A percentile compares a stretch with the other conserved stretches of the same genome.
phyloP scores from a whole-genome alignment of 2,888 invertebrate genomes.

The Harpagoxenus sublaevis region DNA sequence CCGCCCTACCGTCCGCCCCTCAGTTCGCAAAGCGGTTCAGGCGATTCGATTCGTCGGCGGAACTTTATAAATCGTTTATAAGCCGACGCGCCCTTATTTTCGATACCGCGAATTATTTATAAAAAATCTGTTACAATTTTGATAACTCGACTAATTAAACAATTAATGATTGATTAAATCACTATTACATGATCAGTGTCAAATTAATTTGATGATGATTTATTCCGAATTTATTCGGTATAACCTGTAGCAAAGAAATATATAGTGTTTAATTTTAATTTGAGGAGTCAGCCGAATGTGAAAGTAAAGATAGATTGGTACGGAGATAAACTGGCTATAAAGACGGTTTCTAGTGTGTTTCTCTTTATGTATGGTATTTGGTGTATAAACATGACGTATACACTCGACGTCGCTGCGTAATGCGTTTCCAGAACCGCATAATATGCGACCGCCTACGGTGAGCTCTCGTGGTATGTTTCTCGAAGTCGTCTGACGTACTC shows the following conservation, averaged over 20 bases:
- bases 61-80: slow-evolving; percentile 52
- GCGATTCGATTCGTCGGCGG: slow-evolving; percentile 37
- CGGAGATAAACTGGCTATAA: slow-evolving; percentile 15
- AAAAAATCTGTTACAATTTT: not conserved
- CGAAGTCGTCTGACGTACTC: slow-evolving; percentile 57
- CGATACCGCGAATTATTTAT: slow-evolving; percentile 3
- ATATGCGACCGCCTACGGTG: slow-evolving; percentile 43
- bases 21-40: slow-evolving; percentile 19
- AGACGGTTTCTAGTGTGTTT: not conserved
- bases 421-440: slow-evolving; percentile 50
- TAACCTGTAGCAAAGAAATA: not conserved
- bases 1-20: slow-evolving; percentile 43
- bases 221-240: not conserved
- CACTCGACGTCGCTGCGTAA: slow-evolving; percentile 33
- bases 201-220: not conserved
- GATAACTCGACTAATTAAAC: not conserved
- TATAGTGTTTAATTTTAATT: not conserved
- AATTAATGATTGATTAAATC: not conserved
- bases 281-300: not conserved
- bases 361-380: not conserved
- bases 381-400: slow-evolving; percentile 24
- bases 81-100: slow-evolving; percentile 17
- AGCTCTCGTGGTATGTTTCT: slow-evolving; percentile 43
- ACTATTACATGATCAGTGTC: not conserved
- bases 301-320: not conserved